Conservation (phyloP, 2,888 invertebrate genomes). For the Coelinius sp. region DNA sequence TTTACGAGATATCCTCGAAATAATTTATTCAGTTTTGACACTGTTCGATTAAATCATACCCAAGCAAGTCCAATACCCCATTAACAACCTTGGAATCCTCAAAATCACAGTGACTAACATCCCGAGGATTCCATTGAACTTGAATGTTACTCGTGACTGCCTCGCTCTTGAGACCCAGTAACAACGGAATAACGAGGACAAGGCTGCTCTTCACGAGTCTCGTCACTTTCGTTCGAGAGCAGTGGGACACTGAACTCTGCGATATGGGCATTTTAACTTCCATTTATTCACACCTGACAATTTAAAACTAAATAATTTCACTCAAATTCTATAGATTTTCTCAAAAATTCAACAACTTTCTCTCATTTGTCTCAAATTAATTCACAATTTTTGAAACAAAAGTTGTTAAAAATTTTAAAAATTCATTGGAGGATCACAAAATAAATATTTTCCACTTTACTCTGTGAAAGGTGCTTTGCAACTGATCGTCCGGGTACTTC, state of each 20-base stretch:
- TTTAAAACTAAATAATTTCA: neutral
- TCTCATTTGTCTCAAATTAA: neutral
- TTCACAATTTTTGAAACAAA: neutral
- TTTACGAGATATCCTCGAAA: neutral
- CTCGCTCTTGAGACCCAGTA: slow-evolving; percentile 36
- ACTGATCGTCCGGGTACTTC: slow-evolving; percentile 42
- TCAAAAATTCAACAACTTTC: neutral
- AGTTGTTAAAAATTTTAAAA: neutral
- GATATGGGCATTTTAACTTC: slow-evolving; percentile 23
- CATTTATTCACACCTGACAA: slow-evolving; percentile 1
- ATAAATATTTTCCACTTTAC: slow-evolving; percentile 35
- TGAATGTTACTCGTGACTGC: slow-evolving; percentile 38
- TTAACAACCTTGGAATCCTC: slow-evolving; percentile 49
- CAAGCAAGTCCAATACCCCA: slow-evolving; percentile 57
- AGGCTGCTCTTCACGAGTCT: slow-evolving; percentile 33
- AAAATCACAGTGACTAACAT: slow-evolving; percentile 41
- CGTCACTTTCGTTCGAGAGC: slow-evolving; percentile 33
- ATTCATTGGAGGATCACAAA: neutral
- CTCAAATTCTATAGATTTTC: neutral
- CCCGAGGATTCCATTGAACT: slow-evolving; percentile 35
- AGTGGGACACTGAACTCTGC: slow-evolving; percentile 36
- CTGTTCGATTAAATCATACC: slow-evolving; percentile 53
- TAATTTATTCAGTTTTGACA: neutral
- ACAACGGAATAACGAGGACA: slow-evolving; percentile 32
- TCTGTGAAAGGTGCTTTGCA: slow-evolving; percentile 43